phyloP scores from a whole-genome alignment of 2,888 invertebrate species.

The Cantharis nigra region DNA sequence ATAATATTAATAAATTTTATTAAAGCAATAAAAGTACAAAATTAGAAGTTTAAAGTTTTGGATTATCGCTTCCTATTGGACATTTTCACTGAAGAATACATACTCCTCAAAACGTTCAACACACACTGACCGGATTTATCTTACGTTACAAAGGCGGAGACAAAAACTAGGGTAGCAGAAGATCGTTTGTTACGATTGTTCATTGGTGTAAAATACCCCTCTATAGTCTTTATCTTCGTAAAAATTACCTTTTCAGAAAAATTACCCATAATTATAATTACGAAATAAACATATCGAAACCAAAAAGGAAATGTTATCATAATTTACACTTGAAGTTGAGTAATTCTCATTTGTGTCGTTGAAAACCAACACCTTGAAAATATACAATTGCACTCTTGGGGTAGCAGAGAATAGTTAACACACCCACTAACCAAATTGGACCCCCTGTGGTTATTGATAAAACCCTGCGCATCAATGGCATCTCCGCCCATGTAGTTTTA shows the following conservation, averaged over 20 bases:
- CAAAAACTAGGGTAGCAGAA: background rate
- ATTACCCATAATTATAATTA: background rate
- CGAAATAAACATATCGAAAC: no score
- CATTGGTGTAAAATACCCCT: background rate
- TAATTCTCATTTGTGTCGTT: background rate
- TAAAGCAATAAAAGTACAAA: background rate
- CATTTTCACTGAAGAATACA: background rate
- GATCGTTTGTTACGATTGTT: background rate
- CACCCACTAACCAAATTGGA: constrained; percentile 39
- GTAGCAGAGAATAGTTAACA: constrained; percentile 16
- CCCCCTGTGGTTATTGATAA: constrained; percentile 33
- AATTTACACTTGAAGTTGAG: background rate
- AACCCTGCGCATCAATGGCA: constrained; percentile 18
- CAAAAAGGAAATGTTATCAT: background rate
- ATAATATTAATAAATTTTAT: background rate
- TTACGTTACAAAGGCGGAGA: background rate
- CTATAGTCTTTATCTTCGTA: background rate
- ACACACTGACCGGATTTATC: background rate
- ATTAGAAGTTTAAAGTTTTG: background rate
- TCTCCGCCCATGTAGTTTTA: constrained; percentile 25
- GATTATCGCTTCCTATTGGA: background rate
- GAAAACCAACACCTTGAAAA: background rate
- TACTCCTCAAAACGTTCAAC: background rate
- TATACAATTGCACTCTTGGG: background rate
- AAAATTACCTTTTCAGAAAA: background rate